Conservation (phyloP, 35 echinoderm and acorn worm species). For the Lytechinus variegatus region DNA sequence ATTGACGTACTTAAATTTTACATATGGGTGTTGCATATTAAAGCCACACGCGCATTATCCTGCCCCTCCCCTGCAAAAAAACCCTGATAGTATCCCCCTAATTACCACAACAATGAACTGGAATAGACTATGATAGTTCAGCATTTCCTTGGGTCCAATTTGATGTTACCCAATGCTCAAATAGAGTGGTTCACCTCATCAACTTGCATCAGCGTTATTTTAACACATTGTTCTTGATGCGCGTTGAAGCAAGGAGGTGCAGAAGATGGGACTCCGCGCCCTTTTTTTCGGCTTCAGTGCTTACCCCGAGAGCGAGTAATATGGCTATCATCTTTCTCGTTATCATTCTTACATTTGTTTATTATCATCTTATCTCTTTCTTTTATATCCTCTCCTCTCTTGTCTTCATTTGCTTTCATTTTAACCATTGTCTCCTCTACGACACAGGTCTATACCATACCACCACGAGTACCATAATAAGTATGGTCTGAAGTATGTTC, state of each 20-base stretch:
- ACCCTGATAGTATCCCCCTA: not conserved
- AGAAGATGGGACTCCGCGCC: not conserved
- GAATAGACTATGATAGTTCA: not conserved
- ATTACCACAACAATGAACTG: not conserved
- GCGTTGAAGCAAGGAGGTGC: not conserved
- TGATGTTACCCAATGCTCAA: not conserved
- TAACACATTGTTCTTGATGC: not conserved
- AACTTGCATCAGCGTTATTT: not conserved
- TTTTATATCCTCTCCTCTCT: not conserved
- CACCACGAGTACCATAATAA: too few species aligned
- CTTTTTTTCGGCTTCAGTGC: not conserved
- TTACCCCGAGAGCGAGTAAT: not conserved
- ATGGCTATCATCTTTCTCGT: not conserved
- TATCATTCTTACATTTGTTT: not conserved
- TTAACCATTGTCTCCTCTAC: not conserved
- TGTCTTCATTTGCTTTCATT: not conserved
- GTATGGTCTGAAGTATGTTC: too few species aligned
- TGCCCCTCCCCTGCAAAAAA: not conserved
- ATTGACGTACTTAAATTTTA: too few species aligned
- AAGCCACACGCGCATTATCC: not conserved
- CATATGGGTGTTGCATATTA: not conserved
- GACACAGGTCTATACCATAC: not conserved
- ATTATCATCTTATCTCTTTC: not conserved
- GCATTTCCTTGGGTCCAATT: not conserved
- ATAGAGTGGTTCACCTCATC: not conserved